These are phyloP conservation scores for Tineola bisselliella DNA, from an alignment of 2,888 invertebrate species.

Conservation along the genomic window DNA sequence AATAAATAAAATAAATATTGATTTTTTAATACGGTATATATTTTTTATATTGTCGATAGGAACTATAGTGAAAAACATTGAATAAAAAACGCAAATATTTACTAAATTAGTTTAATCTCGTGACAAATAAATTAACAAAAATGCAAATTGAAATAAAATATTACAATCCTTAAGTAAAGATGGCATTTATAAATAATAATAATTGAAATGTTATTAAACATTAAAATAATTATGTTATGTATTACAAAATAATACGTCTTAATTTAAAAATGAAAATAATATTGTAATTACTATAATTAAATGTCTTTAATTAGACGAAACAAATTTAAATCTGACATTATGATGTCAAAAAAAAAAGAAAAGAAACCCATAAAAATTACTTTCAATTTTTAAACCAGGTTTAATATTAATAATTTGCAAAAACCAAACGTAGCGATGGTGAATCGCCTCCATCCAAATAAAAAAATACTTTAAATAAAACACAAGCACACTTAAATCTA, in stretches of 20 bases:
- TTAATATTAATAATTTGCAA: no score
- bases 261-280: not conserved
- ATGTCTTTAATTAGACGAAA: not conserved
- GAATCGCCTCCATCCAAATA: no score
- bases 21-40: no score
- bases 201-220: not conserved
- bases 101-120: slow-evolving; percentile 60
- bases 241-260: not conserved
- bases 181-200: slow-evolving; percentile 36
- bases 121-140: slow-evolving; percentile 62
- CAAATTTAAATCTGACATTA: no score
- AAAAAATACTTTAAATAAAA: not conserved
- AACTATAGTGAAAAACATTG: no score
- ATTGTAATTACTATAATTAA: not conserved
- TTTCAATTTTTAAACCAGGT: no score
- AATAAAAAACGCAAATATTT: not conserved
- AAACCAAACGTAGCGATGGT: no score
- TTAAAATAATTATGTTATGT: slow-evolving; percentile 21
- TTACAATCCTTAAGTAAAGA: slow-evolving; percentile 34
- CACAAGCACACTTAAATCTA: not conserved
- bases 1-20: no score
- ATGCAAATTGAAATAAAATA: slow-evolving; percentile 27
- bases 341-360: no score
- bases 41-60: no score
- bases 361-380: no score